Evolutionary conservation across 2,113 vertebrate genomes (phyloP).

Genomic region (Poecile atricapillus): DNA sequence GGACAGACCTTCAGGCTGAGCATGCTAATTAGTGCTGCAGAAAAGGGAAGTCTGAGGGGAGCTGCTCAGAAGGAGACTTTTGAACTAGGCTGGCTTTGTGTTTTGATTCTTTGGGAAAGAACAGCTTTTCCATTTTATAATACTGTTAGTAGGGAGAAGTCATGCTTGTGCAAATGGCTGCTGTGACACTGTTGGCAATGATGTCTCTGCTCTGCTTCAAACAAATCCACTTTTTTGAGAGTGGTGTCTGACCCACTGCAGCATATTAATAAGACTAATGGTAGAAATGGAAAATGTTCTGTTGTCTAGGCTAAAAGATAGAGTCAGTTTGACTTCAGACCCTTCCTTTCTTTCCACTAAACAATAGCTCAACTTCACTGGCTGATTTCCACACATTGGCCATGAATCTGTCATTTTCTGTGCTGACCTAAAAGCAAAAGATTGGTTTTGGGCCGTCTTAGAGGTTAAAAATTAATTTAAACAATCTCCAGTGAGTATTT

Average conservation of each 20-base stretch:
- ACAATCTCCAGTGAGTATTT: background rate
- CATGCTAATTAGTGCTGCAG: background rate
- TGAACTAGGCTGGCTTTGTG: background rate
- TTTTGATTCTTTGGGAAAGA: background rate
- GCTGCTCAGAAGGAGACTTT: slow-evolving; percentile 3
- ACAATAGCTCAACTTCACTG: background rate
- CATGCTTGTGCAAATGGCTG: background rate
- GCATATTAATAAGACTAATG: background rate
- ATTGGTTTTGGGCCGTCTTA: background rate
- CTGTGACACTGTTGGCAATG: background rate
- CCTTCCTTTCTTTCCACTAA: background rate
- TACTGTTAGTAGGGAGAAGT: background rate
- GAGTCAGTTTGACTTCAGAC: background rate
- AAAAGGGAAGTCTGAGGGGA: background rate
- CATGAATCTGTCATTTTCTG: background rate
- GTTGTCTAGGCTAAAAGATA: background rate
- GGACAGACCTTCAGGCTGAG: slow-evolving; percentile 17
- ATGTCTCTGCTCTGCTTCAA: background rate
- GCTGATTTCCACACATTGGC: background rate
- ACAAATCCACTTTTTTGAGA: background rate
- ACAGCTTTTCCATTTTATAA: background rate
- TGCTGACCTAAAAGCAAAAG: background rate
- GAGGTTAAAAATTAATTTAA: background rate
- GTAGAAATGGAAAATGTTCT: background rate
- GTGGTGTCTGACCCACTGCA: background rate